Evolutionary conservation across 2,888 invertebrate species (phyloP), one percentile per base, ranked within the genome.

Genomic region (Lasioglossum pauxillum): DNA sequence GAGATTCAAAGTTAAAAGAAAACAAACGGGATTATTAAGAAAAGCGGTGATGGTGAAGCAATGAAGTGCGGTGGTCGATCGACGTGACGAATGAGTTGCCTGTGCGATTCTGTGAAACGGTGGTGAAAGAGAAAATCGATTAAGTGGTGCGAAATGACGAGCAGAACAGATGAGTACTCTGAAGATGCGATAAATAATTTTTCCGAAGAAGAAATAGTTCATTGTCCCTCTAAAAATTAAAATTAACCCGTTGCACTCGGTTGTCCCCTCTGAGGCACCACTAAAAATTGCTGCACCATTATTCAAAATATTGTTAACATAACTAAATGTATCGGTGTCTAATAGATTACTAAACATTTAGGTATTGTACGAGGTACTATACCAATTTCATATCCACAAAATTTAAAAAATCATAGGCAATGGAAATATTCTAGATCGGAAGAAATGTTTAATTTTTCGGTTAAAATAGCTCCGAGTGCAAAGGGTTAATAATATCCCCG

Each of bases 1-100:
- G 84, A 90, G 90, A 84, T 84, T 31, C 7, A 64, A 74, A 87
- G 81, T 80, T 75, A 27, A 83, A n/a, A 53, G 53, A 86, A 78
- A 69, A 69, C 60, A 78, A 19, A 67, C 16, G 60, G 38, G 44
- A 83, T 89, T 84, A 87, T 83, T 72, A 71, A 74, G 27, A 64
- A 72, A 79, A 31, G 41, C 23, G 23, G 7, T 7, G 23, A 16
- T 53, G 14, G 19, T 19, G 57, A 64, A 69, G 23, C 23, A 14
- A 27, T 53, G 35, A 74, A 31, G 49, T 71, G 38, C 57, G 31
- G 64, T 57, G 67, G 60, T 44, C 44, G 44, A 19, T n/a, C 27
- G 60, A 71, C 27, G 44, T 19, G 67, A 64, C 5, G 35, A 75
- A n/a, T 67, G 19, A 23, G 44, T 16, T 3, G 67, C 16, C 31